These are phyloP conservation scores for Nasonia giraulti DNA, from an alignment of 1,140 invertebrate genomes.

Conservation along the genomic window DNA sequence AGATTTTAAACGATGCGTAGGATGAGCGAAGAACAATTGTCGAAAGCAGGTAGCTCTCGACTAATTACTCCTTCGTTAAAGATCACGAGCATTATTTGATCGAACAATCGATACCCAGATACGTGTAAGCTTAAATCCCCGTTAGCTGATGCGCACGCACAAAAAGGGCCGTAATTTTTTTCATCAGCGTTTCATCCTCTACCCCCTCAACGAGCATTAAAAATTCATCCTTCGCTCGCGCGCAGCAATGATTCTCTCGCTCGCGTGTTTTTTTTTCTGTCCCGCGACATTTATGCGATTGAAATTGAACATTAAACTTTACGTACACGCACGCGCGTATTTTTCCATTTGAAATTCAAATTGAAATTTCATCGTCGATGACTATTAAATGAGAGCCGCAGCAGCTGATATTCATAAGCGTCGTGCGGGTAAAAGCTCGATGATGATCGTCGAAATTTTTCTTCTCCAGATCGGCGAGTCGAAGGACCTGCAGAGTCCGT, in stretches of 20 bases:
- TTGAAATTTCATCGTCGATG: background rate
- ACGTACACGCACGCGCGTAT: background rate
- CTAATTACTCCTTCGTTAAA: background rate
- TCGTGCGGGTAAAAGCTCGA: no score
- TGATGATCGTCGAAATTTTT: background rate
- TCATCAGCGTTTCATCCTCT: background rate
- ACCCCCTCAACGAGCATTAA: background rate
- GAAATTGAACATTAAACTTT: slow-evolving; percentile 5
- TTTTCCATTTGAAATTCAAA: slow-evolving; percentile 1
- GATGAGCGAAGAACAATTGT: background rate
- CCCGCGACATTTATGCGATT: background rate
- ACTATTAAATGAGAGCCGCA: background rate
- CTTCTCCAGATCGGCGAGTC: slow-evolving; percentile 71
- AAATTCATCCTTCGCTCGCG: background rate
- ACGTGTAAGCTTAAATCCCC: no score
- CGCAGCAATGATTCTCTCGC: background rate
- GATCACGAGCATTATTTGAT: background rate
- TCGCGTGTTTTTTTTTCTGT: background rate
- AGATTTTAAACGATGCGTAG: slow-evolving; percentile 13
- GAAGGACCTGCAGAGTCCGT: slow-evolving; percentile 74
- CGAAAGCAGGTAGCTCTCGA: no score
- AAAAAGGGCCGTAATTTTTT: background rate
- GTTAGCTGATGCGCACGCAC: background rate
- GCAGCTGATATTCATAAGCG: no score
- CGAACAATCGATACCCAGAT: no score